Evolutionary conservation across 2,113 vertebrate species (phyloP), one percentile per base, ranked within the genome.

Genomic region (Entelurus aequoreus): DNA sequence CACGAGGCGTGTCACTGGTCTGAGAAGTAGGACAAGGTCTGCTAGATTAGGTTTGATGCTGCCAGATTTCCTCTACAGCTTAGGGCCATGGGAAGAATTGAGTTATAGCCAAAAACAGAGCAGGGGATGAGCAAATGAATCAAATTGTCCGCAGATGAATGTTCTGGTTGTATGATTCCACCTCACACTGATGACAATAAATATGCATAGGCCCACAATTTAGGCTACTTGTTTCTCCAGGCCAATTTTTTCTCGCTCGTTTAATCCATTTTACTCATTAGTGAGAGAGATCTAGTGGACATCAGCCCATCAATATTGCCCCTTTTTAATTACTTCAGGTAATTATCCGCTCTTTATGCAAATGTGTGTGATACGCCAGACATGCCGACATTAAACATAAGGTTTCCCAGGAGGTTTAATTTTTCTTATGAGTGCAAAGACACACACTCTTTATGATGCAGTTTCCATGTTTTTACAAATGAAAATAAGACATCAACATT

Each of bases 1-100:
- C 28, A 28, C 28, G 57, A 72, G 46, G 65, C 42, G 70, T 59
- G 65, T 54, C 61, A 56, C 42, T 54, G 54, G 60, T 61, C 14
- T 4, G 36, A 75, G 54, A 77, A 71, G 62, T 63, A 63, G 75
- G 76, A 60, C 49, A 48, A 76, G 77, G 69, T 74, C 75, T 63
- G 74, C 65, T 57, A 67, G 68, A 84, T 79, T 52, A 54, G 51
- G 68, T 85, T 76, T 73, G 66, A 54, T 54, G 58, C 40, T 63
- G 76, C 79, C 83, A 86, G 81, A 84, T 72, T 65, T 36, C 62
- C 47, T 60, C 12, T 16, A 48, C 64, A 66, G 86, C 79, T 78
- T 8, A 54, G 58, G 71, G 78, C 76, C 52, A 62, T 70, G 79
- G 76, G 46, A 36, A 49, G 35, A 53, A 86, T 75, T 79, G 68